These are phyloP conservation scores for Manduca sexta DNA, from an alignment of 1,140 invertebrate genomes.

Conservation along the genomic window DNA sequence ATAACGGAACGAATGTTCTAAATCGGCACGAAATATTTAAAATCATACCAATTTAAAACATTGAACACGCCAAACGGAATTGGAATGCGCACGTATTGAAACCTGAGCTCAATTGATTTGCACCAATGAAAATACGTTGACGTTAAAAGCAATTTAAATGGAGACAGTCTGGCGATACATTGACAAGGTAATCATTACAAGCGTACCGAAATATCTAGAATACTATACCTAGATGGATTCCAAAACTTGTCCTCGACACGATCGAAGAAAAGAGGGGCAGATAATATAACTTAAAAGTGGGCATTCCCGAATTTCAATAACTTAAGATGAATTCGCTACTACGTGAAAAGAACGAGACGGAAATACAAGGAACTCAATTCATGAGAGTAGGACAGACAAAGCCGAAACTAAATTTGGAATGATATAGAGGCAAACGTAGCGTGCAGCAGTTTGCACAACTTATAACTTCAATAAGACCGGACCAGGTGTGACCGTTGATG, in stretches of 20 bases:
- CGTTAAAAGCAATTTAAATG: too few relatives aligned
- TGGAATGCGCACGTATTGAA: constrained; percentile 42
- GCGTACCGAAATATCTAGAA: too few relatives aligned
- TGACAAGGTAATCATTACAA: too few relatives aligned
- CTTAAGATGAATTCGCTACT: constrained; percentile 14
- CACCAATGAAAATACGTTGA: neutral
- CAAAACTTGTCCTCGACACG: too few relatives aligned
- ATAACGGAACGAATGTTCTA: constrained; percentile 25
- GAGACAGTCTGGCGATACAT: too few relatives aligned
- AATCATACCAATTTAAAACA: constrained; percentile 33
- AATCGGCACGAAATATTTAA: constrained; percentile 21
- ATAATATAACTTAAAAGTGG: too few relatives aligned
- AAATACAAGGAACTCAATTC: neutral
- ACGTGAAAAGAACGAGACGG: constrained; percentile 7
- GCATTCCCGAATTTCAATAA: constrained; percentile 12
- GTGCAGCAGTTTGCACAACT: constrained; percentile 57
- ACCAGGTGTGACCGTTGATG: constrained; percentile 53
- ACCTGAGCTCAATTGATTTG: constrained; percentile 1
- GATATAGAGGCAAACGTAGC: constrained; percentile 23
- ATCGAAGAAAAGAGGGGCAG: too few relatives aligned
- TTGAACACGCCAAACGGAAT: constrained; percentile 25
- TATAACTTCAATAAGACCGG: constrained; percentile 66
- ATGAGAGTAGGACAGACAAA: constrained; percentile 14
- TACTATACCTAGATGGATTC: too few relatives aligned
- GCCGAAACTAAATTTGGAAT: constrained; percentile 37